Conservation (phyloP, 2,888 invertebrate genomes). For the Trissolcus japonicus region DNA sequence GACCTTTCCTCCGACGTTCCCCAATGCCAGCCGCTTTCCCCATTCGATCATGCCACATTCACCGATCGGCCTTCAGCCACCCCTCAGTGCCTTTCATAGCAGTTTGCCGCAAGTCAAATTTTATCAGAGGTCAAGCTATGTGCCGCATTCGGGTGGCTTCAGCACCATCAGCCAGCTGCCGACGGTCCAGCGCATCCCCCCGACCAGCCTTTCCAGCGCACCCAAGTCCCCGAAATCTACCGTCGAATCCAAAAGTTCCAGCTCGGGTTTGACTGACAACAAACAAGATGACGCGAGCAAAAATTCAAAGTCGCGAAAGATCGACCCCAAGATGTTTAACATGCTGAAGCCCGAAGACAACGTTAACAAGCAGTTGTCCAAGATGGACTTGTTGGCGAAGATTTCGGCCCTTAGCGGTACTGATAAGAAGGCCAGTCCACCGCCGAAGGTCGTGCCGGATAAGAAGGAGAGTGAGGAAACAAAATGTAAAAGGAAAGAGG, state of each 20-base stretch:
- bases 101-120: conserved; percentile 73
- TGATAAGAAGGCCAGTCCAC: conserved; percentile 22
- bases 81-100: conserved; percentile 74
- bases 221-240: conserved; percentile 65
- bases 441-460: conserved; percentile 26
- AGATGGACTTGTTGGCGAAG: conserved; percentile 36
- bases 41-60: conserved; percentile 70
- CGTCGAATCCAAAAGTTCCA: conserved; percentile 54
- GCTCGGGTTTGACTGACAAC: conserved; percentile 42
- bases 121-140: conserved; percentile 71
- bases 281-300: conserved; percentile 28
- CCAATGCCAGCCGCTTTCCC: conserved; percentile 68
- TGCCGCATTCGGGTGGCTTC: conserved; percentile 67
- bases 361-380: conserved; percentile 23
- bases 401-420: conserved; percentile 31
- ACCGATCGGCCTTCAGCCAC: conserved; percentile 69
- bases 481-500: conserved; percentile 4
- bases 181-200: conserved; percentile 72
- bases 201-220: conserved; percentile 66
- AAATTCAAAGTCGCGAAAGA: conserved; percentile 41
- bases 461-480: conserved; percentile 40
- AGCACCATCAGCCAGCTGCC: conserved; percentile 64
- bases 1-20: conserved; percentile 67
- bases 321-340: conserved; percentile 42
- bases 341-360: conserved; percentile 23